These are phyloP conservation scores for Toxostoma redivivum DNA, from an alignment of 2,113 vertebrate species.

Conservation along the genomic window DNA sequence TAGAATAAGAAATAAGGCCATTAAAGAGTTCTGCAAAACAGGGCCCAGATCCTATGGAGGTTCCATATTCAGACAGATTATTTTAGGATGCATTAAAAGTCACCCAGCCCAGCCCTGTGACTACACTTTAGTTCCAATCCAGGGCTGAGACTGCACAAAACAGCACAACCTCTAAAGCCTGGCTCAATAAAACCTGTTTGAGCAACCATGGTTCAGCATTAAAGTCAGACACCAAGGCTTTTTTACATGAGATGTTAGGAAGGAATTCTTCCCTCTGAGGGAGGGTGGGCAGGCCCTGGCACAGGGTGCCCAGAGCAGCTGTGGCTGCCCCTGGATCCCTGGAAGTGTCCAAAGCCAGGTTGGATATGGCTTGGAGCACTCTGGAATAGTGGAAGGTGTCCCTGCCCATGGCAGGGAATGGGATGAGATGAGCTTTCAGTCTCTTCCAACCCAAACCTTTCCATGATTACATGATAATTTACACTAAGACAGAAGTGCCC, in stretches of 20 bases:
- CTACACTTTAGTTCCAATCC: background rate
- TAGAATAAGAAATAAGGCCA: background rate
- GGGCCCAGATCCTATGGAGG: background rate
- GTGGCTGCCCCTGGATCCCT: background rate
- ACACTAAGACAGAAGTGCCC: background rate
- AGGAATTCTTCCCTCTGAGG: background rate
- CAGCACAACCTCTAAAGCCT: background rate
- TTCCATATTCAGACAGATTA: background rate
- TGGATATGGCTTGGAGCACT: background rate
- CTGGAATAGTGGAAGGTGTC: background rate
- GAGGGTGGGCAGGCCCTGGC: background rate
- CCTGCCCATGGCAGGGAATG: background rate
- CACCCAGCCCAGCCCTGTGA: background rate
- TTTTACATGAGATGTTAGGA: background rate
- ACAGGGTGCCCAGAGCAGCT: background rate
- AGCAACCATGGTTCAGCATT: background rate
- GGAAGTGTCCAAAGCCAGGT: accelerated
- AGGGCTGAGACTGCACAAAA: background rate
- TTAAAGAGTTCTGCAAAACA: background rate
- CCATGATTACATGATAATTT: background rate
- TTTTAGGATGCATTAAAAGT: background rate
- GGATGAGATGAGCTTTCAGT: background rate
- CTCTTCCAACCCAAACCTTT: background rate
- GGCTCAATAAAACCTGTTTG: background rate
- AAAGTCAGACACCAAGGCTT: background rate